phyloP scores from a whole-genome alignment of 2,888 invertebrate species.

The Watsonalla cultraria region DNA sequence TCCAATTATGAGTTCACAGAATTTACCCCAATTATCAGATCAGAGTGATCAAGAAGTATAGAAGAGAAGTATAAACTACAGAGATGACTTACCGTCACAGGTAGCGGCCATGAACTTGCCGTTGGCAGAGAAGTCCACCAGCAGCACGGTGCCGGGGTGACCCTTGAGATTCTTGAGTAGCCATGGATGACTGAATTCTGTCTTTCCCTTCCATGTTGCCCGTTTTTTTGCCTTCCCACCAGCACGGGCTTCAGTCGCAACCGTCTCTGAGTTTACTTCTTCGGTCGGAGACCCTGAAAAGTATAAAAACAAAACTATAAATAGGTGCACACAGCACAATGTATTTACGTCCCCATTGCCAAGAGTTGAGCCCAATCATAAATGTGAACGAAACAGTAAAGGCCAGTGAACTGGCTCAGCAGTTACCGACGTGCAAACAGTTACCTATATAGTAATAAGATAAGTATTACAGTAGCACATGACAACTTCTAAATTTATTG shows the following conservation, averaged over 20 bases:
- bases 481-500: no score
- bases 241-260: conserved; percentile 42
- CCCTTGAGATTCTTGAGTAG: conserved; percentile 89
- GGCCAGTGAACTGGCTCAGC: neutral
- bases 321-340: neutral
- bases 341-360: no score
- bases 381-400: no score
- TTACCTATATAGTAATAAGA: neutral
- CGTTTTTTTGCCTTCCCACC: conserved; percentile 75
- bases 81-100: conserved; percentile 85
- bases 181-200: conserved; percentile 85
- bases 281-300: conserved; percentile 51
- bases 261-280: conserved; percentile 48
- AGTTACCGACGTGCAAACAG: neutral
- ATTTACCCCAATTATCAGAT: neutral
- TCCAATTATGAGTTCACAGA: no score
- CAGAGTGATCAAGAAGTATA: conserved; percentile 1
- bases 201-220: conserved; percentile 68
- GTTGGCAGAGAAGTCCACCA: conserved; percentile 90
- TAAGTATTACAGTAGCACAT: neutral
- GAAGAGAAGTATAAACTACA: conserved; percentile 6
- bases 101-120: conserved; percentile 91
- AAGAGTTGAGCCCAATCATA: no score
- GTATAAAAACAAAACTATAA: neutral
- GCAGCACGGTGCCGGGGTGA: conserved; percentile 85